Evolutionary conservation across 2,797 vertebrate species (phyloP).

Genomic region (Hyperoplus lanceolatus): DNA sequence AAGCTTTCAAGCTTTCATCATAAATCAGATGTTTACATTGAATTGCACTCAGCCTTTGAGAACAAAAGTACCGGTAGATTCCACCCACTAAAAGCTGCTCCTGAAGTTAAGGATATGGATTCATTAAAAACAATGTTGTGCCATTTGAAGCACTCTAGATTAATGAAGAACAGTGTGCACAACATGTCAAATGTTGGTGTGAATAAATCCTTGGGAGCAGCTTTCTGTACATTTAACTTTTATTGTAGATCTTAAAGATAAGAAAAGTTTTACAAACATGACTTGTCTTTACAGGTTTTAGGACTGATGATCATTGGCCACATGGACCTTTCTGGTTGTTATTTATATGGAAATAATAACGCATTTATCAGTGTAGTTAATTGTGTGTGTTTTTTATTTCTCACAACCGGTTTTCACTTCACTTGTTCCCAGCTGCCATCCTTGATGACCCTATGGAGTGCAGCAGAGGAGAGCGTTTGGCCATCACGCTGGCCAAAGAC

Average conservation of each 20-base stretch:
- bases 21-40: constrained; percentile 46
- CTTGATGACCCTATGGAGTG: constrained; percentile 99
- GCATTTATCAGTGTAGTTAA: constrained; percentile 13
- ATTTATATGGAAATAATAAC: constrained; percentile 19
- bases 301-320: constrained; percentile 5
- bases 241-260: constrained; percentile 14
- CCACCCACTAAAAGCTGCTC: constrained; percentile 40
- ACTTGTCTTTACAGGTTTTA: constrained; percentile 13
- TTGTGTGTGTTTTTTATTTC: constrained; percentile 9
- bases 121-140: constrained; percentile 45
- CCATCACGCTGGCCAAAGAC: constrained; percentile 98
- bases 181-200: constrained; percentile 50
- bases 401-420: constrained; percentile 14
- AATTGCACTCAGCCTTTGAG: constrained; percentile 36
- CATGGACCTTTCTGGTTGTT: background rate
- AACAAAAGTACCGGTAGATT: constrained; percentile 1
- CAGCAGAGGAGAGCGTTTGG: constrained; percentile 97
- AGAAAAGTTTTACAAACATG: constrained; percentile 5
- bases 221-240: constrained; percentile 50
- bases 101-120: constrained; percentile 34
- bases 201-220: constrained; percentile 60
- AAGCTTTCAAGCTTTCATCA: constrained; percentile 30
- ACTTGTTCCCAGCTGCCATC: constrained; percentile 90
- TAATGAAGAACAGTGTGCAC: constrained; percentile 50
- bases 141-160: constrained; percentile 37